phyloP scores from a whole-genome alignment of 2,888 invertebrate species.

The Diloba caeruleocephala region DNA sequence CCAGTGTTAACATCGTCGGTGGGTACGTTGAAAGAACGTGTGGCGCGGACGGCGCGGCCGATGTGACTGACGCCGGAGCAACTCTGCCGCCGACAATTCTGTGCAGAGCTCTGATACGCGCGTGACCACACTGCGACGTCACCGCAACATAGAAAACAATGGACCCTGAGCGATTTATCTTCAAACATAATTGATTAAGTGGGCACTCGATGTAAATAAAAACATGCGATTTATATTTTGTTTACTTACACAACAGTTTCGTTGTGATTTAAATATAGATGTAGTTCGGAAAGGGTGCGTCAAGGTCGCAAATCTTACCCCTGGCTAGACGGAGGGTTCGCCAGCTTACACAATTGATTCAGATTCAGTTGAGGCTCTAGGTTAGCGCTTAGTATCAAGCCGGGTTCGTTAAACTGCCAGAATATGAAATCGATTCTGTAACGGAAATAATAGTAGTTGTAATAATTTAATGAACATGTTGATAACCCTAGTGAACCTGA shows the following conservation, averaged over 20 bases:
- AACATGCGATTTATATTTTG: conserved; percentile 48
- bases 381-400: conserved; percentile 12
- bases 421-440: conserved; percentile 36
- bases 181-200: conserved; percentile 53
- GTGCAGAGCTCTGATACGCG: conserved; percentile 57
- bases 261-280: conserved; percentile 18
- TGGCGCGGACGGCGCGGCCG: conserved; percentile 75
- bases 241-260: conserved; percentile 6
- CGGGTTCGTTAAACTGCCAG: conserved; percentile 36
- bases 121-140: conserved; percentile 65
- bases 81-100: conserved; percentile 54
- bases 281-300: conserved; percentile 59
- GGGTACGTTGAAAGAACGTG: conserved; percentile 67
- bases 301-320: conserved; percentile 78
- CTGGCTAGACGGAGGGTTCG: conserved; percentile 78
- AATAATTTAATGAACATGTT: conserved; percentile 8
- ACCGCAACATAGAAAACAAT: conserved; percentile 59
- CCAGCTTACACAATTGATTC: conserved; percentile 62
- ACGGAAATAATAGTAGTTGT: conserved; percentile 14
- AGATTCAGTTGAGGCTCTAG: conserved; percentile 34
- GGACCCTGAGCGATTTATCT: conserved; percentile 59
- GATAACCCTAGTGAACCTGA: conserved; percentile 1
- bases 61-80: conserved; percentile 75
- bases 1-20: conserved; percentile 72
- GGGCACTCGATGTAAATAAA: conserved; percentile 46